Evolutionary conservation across 2,888 invertebrate genomes (phyloP).

Genomic region (Colostygia pectinataria): DNA sequence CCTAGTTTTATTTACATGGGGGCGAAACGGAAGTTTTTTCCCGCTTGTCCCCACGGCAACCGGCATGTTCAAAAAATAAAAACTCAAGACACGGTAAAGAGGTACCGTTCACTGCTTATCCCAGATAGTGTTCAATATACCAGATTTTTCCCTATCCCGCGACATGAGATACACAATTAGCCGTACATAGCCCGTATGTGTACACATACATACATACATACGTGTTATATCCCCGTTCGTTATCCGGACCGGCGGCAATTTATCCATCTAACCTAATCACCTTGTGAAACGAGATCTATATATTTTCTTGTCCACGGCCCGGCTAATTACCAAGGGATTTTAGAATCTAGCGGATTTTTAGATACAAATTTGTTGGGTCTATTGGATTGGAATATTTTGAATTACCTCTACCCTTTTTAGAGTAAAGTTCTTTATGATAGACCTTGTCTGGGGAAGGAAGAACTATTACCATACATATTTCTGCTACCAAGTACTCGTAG

Average conservation of each 20-base stretch:
- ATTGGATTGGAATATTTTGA: not conserved
- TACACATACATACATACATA: conserved; percentile 29
- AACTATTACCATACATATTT: too few relatives aligned
- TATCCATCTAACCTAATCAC: conserved; percentile 64
- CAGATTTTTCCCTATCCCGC: not conserved
- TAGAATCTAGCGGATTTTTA: conserved; percentile 3
- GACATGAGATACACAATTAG: conserved; percentile 13
- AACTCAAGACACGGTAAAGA: too few relatives aligned
- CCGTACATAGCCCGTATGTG: conserved; percentile 11
- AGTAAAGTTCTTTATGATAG: not conserved
- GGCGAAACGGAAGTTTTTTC: too few relatives aligned
- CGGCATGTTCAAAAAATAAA: too few relatives aligned
- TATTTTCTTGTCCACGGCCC: conserved; percentile 45
- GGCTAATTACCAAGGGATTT: conserved; percentile 20
- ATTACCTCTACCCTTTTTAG: not conserved
- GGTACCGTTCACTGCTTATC: too few relatives aligned
- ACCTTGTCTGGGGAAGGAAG: too few relatives aligned
- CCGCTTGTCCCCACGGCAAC: too few relatives aligned
- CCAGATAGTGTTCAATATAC: not conserved
- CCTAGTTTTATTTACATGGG: too few relatives aligned
- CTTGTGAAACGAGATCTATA: conserved; percentile 56
- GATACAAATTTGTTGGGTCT: not conserved
- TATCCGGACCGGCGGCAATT: conserved; percentile 59
- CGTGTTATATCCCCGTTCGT: conserved; percentile 38
- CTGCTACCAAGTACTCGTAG: too few relatives aligned